Conservation (phyloP, 2,888 invertebrate species). For the Drosophila quinaria region DNA sequence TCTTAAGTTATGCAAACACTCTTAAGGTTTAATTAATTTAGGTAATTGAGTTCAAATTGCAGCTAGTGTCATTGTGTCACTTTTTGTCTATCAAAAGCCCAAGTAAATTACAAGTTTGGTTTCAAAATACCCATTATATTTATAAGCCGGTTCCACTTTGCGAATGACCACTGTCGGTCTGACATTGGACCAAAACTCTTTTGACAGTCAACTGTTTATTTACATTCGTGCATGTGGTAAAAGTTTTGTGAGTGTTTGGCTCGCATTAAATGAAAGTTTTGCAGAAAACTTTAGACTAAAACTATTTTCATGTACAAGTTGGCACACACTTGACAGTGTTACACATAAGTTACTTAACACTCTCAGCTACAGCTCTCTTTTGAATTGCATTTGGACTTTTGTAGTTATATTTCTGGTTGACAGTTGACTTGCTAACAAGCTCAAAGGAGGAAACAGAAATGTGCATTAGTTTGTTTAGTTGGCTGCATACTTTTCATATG, state of each 20-base stretch:
- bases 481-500: slow-evolving; percentile 17
- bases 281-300: slow-evolving; percentile 11
- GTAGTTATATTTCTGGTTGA: not conserved
- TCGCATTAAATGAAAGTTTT: slow-evolving; percentile 1
- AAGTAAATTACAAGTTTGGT: not conserved
- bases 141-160: not conserved
- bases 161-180: not conserved
- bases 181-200: not conserved
- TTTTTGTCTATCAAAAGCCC: not conserved
- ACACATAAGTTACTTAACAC: slow-evolving; percentile 33
- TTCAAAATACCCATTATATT: not conserved
- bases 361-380: not conserved
- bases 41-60: not conserved
- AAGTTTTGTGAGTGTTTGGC: slow-evolving; percentile 1
- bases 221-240: slow-evolving; percentile 10
- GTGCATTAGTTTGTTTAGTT: not conserved
- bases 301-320: slow-evolving; percentile 14
- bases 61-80: not conserved
- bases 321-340: slow-evolving; percentile 26
- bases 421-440: slow-evolving; percentile 6
- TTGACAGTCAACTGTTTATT: slow-evolving; percentile 18
- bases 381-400: not conserved
- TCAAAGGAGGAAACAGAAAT: not conserved
- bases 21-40: not conserved
- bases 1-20: too few relatives aligned